Evolutionary conservation across 2,797 vertebrate species (phyloP).

Genomic region (Lepidocolaptes lacrymiger): DNA sequence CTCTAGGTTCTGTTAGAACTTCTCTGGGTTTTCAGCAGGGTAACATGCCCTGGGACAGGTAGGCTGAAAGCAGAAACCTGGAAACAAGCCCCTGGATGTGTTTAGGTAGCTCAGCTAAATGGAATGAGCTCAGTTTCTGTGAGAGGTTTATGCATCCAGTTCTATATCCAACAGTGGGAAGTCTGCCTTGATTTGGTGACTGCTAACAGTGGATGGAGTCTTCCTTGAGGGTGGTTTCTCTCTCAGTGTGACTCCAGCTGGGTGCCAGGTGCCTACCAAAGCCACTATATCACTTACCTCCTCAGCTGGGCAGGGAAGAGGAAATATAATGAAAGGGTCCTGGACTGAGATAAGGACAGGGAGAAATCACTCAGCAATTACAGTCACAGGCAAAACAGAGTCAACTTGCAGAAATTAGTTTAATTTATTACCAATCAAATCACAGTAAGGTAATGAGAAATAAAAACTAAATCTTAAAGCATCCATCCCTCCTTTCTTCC

Average conservation of each 20-base stretch:
- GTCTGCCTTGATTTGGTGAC: background rate
- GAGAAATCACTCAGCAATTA: background rate
- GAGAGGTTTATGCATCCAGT: background rate
- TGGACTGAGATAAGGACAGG: background rate
- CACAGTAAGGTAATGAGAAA: background rate
- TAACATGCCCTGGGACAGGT: fast-evolving
- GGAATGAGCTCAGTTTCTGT: background rate
- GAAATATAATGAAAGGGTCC: background rate
- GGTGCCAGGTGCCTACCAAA: background rate
- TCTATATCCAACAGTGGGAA: background rate
- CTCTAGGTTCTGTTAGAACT: background rate
- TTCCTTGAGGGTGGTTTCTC: background rate
- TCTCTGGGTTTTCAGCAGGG: background rate
- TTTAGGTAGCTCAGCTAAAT: background rate
- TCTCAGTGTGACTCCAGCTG: background rate
- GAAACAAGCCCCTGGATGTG: background rate
- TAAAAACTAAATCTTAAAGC: background rate
- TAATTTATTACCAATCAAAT: background rate
- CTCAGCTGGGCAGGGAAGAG: background rate
- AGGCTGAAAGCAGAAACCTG: background rate
- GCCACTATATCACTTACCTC: background rate
- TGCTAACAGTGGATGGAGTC: background rate
- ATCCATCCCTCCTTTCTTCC: background rate
- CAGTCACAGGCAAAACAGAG: background rate
- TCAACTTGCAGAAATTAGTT: background rate